Evolutionary conservation across 2,797 vertebrate genomes (phyloP).

Genomic region (Craterocephalus amniculus): DNA sequence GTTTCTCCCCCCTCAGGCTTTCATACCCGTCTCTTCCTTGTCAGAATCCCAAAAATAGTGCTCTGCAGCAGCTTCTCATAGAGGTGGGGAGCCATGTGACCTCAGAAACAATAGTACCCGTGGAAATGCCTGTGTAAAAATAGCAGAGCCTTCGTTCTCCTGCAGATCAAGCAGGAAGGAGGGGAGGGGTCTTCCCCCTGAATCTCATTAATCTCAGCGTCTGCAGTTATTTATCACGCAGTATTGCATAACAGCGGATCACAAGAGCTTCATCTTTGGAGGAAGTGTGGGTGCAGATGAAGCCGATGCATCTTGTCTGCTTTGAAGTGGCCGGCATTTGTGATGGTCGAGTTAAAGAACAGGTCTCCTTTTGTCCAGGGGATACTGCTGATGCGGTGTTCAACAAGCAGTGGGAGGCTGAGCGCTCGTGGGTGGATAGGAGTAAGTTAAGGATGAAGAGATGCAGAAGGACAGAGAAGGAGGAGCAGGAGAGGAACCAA

Average conservation of each 20-base stretch:
- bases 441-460: constrained; percentile 63
- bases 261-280: constrained; percentile 46
- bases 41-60: constrained; percentile 73
- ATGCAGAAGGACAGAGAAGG: constrained; percentile 38
- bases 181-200: constrained; percentile 60
- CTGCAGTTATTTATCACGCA: constrained; percentile 68
- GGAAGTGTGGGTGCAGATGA: constrained; percentile 61
- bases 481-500: constrained; percentile 44
- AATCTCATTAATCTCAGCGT: constrained; percentile 63
- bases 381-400: constrained; percentile 65
- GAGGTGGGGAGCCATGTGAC: constrained; percentile 64
- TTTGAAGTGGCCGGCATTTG: constrained; percentile 58
- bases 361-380: constrained; percentile 59
- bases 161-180: constrained; percentile 38
- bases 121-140: constrained; percentile 73
- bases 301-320: constrained; percentile 28
- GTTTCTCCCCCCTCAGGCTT: constrained; percentile 49
- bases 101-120: constrained; percentile 61
- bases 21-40: constrained; percentile 77
- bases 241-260: constrained; percentile 65
- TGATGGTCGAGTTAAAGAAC: constrained; percentile 69
- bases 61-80: constrained; percentile 63
- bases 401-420: constrained; percentile 36
- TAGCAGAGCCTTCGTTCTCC: constrained; percentile 51
- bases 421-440: constrained; percentile 58